phyloP scores from a whole-genome alignment of 2,888 invertebrate species.

The Congeria kusceri region DNA sequence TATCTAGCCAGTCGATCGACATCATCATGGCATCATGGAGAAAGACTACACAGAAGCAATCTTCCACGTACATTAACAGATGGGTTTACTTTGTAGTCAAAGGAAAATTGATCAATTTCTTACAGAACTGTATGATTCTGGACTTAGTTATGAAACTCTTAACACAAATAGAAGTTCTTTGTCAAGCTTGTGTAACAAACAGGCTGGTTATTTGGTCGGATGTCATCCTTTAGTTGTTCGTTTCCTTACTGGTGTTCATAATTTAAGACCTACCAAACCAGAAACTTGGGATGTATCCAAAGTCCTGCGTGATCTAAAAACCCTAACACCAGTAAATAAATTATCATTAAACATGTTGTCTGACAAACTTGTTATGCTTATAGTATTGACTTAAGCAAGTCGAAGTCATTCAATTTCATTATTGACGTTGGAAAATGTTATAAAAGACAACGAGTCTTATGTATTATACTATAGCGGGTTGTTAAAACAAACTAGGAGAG shows the following conservation, averaged over 20 bases:
- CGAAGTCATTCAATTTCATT: slow-evolving; percentile 15
- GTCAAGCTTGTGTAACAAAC: slow-evolving; percentile 35
- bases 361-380: slow-evolving; percentile 28
- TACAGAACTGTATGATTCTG: slow-evolving; percentile 19
- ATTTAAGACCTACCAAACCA: slow-evolving; percentile 29
- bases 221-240: slow-evolving; percentile 46
- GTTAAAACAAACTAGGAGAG: slow-evolving; percentile 19
- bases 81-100: slow-evolving; percentile 55
- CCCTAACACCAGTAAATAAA: slow-evolving; percentile 14
- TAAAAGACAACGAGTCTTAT: slow-evolving; percentile 10
- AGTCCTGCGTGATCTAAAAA: slow-evolving; percentile 29
- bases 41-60: slow-evolving; percentile 49
- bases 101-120: slow-evolving; percentile 46
- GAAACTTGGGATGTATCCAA: slow-evolving; percentile 37
- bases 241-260: slow-evolving; percentile 58
- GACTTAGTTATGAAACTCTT: slow-evolving; percentile 57
- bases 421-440: slow-evolving; percentile 6
- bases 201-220: slow-evolving; percentile 32
- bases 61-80: slow-evolving; percentile 39
- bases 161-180: slow-evolving; percentile 50
- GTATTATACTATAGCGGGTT: slow-evolving; percentile 15
- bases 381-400: slow-evolving; percentile 29
- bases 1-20: slow-evolving; percentile 14
- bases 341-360: slow-evolving; percentile 21
- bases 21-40: slow-evolving; percentile 55